Conservation (phyloP, 2,888 invertebrate genomes). For the Napeogenes sylphis region DNA sequence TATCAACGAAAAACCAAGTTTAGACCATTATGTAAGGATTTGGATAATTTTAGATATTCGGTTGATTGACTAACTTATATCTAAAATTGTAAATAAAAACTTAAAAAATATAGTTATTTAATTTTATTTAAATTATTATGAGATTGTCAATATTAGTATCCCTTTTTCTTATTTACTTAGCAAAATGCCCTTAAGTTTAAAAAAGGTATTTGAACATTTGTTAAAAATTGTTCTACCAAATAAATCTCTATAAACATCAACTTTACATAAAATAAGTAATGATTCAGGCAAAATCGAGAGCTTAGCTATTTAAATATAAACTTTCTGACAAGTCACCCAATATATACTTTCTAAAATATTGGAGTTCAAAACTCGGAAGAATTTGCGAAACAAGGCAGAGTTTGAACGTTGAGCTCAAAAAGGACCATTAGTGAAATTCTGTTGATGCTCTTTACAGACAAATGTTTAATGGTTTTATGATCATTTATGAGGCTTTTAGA, state of each 20-base stretch:
- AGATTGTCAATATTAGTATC: too few species aligned
- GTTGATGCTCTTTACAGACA: conserved; percentile 32
- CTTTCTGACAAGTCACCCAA: conserved; percentile 7
- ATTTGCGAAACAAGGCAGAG: conserved; percentile 24
- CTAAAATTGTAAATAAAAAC: too few species aligned
- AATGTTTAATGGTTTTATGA: conserved; percentile 35
- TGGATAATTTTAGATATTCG: too few species aligned
- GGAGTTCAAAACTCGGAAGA: conserved; percentile 22
- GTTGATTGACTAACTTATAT: too few species aligned
- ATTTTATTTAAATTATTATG: too few species aligned
- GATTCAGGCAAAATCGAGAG: not conserved
- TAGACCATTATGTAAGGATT: not conserved
- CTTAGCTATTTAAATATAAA: conserved; percentile 1
- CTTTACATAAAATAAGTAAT: not conserved
- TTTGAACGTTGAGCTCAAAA: conserved; percentile 32
- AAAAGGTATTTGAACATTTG: not conserved
- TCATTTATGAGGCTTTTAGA: conserved; percentile 23
- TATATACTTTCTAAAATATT: conserved; percentile 12
- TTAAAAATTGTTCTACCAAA: not conserved
- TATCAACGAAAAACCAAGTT: not conserved
- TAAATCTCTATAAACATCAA: not conserved
- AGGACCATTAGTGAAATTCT: conserved; percentile 38
- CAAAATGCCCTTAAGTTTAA: too few species aligned
- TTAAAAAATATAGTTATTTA: too few species aligned
- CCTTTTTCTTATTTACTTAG: too few species aligned